Evolutionary conservation across 2,888 invertebrate genomes (phyloP).

Genomic region (Augochlorella aurata): DNA sequence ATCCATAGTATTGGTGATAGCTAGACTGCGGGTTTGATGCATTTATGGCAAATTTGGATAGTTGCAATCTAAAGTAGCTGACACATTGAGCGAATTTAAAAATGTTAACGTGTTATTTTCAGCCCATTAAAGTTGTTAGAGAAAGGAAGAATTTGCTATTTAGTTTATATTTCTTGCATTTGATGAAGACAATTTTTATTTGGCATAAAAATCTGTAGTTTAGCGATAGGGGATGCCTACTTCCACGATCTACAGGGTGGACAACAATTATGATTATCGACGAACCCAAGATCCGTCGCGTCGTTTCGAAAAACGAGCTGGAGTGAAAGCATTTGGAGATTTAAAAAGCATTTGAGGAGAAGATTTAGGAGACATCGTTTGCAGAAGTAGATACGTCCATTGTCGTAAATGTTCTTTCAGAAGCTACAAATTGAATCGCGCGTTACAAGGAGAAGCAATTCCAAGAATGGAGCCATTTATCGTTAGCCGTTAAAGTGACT

Average conservation of each 20-base stretch:
- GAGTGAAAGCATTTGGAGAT: not conserved
- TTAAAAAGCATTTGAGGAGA: not conserved
- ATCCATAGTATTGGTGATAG: no score
- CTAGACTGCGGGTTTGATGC: no score
- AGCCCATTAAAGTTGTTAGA: no score
- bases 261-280: not conserved
- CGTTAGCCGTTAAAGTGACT: slow-evolving; percentile 14
- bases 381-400: slow-evolving; percentile 7
- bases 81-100: no score
- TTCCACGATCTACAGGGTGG: not conserved
- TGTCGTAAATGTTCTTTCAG: slow-evolving; percentile 17
- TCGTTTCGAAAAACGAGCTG: not conserved
- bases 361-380: slow-evolving; percentile 7
- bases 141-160: no score
- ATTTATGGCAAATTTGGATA: no score
- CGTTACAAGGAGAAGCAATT: slow-evolving; percentile 8
- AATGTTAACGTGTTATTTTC: no score
- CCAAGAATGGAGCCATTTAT: slow-evolving; percentile 21
- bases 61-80: no score
- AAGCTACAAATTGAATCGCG: slow-evolving; percentile 17
- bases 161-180: no score
- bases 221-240: no score
- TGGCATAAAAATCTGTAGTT: no score
- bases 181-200: no score
- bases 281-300: not conserved